These are phyloP conservation scores for Heliothis subflexa DNA, from an alignment of 1,140 invertebrate genomes.

Conservation along the genomic window DNA sequence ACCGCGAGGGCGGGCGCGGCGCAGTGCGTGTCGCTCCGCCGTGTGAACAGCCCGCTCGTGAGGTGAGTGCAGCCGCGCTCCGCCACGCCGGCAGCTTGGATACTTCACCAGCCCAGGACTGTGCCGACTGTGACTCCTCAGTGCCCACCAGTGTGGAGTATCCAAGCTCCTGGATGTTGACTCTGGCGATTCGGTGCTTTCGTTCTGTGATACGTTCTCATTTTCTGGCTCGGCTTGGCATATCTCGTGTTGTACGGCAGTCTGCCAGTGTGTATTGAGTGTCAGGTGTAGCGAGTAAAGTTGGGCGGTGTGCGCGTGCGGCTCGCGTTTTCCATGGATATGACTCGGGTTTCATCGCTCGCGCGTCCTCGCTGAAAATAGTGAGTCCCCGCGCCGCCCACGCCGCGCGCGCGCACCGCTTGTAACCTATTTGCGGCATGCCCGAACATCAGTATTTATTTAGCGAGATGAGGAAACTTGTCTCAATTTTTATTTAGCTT, in stretches of 20 bases:
- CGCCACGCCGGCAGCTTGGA: constrained; percentile 53
- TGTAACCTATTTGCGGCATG: constrained; percentile 80
- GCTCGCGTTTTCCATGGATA: constrained; percentile 56
- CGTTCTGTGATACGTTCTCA: constrained; percentile 44
- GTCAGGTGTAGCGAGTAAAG: constrained; percentile 19
- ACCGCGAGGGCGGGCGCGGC: constrained; percentile 70
- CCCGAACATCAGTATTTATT: constrained; percentile 80
- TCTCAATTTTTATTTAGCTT: constrained; percentile 76
- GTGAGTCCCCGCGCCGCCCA: constrained; percentile 65
- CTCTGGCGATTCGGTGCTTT: constrained; percentile 53
- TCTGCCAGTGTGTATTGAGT: constrained; percentile 39
- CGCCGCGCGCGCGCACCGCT: constrained; percentile 58
- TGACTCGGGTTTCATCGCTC: constrained; percentile 81
- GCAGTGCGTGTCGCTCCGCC: constrained; percentile 85
- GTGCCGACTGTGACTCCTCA: constrained; percentile 53
- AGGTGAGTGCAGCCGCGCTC: constrained; percentile 76
- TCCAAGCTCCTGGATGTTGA: constrained; percentile 67
- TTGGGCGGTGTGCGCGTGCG: constrained; percentile 50
- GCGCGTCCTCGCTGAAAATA: constrained; percentile 82
- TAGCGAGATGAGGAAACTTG: constrained; percentile 82
- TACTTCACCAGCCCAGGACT: constrained; percentile 43
- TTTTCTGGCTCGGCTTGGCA: constrained; percentile 34
- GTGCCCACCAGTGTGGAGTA: constrained; percentile 68
- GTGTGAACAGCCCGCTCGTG: constrained; percentile 81
- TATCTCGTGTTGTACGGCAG: constrained; percentile 32